Conservation (phyloP, 2,888 invertebrate genomes). For the Catocala nupta region DNA sequence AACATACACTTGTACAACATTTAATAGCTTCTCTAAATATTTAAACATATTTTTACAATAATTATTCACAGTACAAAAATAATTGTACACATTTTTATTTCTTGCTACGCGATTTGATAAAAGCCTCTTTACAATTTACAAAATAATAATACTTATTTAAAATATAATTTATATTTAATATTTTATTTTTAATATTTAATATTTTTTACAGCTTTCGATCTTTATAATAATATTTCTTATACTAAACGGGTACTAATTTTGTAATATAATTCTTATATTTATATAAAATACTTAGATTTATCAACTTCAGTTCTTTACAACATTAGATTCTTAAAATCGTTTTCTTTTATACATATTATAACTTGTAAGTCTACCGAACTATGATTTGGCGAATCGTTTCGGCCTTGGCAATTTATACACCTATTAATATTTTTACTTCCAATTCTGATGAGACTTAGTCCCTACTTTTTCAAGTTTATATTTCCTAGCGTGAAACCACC, state of each 20-base stretch:
- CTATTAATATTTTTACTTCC: too few relatives aligned
- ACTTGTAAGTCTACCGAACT: background rate
- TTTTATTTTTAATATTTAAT: slow-evolving; percentile 22
- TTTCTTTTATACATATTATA: slow-evolving; percentile 3
- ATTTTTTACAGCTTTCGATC: slow-evolving; percentile 20
- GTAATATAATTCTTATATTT: slow-evolving; percentile 16
- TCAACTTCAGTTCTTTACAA: slow-evolving; percentile 42
- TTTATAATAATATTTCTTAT: slow-evolving; percentile 30
- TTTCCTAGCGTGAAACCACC: too few relatives aligned
- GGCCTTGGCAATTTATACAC: background rate
- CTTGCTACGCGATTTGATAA: slow-evolving; percentile 31
- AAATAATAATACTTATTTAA: slow-evolving; percentile 22
- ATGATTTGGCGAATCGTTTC: slow-evolving; percentile 1
- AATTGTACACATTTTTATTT: slow-evolving; percentile 58
- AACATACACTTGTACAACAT: slow-evolving; percentile 44
- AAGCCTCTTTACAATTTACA: slow-evolving; percentile 55
- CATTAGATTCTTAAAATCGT: slow-evolving; percentile 15
- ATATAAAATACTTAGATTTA: slow-evolving; percentile 19
- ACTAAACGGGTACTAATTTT: slow-evolving; percentile 50
- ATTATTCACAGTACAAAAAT: slow-evolving; percentile 68
- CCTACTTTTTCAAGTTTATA: too few relatives aligned
- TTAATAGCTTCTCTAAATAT: slow-evolving; percentile 56
- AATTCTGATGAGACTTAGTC: too few relatives aligned
- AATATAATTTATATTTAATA: slow-evolving; percentile 21
- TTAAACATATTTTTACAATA: slow-evolving; percentile 53